Evolutionary conservation across 2,888 invertebrate species (phyloP).

Genomic region (Trichogramma evanescens): DNA sequence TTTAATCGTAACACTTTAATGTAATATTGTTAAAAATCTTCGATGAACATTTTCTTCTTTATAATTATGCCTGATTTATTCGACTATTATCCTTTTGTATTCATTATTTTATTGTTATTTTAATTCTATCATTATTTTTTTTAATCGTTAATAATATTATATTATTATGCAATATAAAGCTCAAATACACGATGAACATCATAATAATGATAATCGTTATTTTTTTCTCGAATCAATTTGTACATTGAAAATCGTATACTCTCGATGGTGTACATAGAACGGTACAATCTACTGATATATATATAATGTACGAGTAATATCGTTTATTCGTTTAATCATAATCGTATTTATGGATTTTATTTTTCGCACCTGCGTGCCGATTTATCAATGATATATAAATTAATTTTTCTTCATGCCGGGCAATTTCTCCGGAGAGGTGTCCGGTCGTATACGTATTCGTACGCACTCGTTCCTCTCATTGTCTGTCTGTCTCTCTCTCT

Average conservation of each 20-base stretch:
- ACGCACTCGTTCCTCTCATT: slow-evolving; percentile 1
- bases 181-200: slow-evolving; percentile 10
- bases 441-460: not conserved
- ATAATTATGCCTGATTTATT: not conserved
- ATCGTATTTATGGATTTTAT: not conserved
- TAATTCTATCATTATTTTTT: not conserved
- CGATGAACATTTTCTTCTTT: not conserved
- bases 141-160: not conserved
- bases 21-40: not conserved
- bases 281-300: slow-evolving; percentile 39
- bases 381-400: too few species aligned
- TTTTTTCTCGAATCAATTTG: slow-evolving; percentile 29
- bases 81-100: not conserved
- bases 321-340: not conserved
- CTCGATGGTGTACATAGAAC: slow-evolving; percentile 43
- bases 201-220: slow-evolving; percentile 1
- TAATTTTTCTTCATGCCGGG: too few species aligned
- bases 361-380: too few species aligned
- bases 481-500: slow-evolving; percentile 10
- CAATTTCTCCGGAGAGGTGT: too few species aligned
- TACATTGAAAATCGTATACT: slow-evolving; percentile 49
- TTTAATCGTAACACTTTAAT: not conserved
- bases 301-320: slow-evolving; percentile 17
- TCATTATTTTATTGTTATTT: not conserved
- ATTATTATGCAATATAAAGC: not conserved